These are phyloP conservation scores for Phaethornis superciliosus DNA, from an alignment of 2,113 vertebrate genomes.

Conservation along the genomic window DNA sequence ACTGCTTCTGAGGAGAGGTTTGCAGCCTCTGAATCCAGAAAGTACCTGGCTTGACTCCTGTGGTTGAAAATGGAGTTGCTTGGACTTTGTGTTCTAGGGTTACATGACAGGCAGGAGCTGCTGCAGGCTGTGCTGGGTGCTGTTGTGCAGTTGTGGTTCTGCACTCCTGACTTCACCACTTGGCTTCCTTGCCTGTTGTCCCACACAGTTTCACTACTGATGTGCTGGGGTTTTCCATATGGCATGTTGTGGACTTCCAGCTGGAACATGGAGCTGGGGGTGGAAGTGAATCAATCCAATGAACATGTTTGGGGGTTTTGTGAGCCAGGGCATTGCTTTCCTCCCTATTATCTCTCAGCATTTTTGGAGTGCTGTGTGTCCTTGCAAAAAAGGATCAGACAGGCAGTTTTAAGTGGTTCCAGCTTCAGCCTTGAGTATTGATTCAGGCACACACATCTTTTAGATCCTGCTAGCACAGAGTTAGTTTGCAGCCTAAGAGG, in stretches of 20 bases:
- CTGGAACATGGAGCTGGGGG: not conserved
- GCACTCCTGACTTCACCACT: not conserved
- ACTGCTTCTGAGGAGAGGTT: not conserved
- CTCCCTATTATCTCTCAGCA: not conserved
- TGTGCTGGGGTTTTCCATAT: not conserved
- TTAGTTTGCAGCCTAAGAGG: not conserved
- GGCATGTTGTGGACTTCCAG: not conserved
- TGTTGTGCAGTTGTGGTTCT: not conserved
- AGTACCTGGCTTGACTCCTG: constrained; percentile 4
- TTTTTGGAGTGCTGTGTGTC: not conserved
- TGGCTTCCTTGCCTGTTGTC: not conserved
- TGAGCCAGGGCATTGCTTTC: not conserved
- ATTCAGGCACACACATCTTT: not conserved
- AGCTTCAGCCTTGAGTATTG: not conserved
- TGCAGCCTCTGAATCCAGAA: not conserved
- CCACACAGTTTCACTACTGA: not conserved
- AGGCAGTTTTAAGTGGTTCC: not conserved
- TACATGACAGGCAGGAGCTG: not conserved
- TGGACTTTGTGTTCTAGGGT: not conserved
- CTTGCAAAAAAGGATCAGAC: not conserved
- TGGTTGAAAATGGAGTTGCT: not conserved
- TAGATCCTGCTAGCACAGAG: not conserved
- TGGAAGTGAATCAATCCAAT: not conserved
- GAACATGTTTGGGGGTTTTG: not conserved
- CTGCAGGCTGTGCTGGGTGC: not conserved